Evolutionary conservation across 2,888 invertebrate species (phyloP).

Genomic region (Euzophera pinguis): DNA sequence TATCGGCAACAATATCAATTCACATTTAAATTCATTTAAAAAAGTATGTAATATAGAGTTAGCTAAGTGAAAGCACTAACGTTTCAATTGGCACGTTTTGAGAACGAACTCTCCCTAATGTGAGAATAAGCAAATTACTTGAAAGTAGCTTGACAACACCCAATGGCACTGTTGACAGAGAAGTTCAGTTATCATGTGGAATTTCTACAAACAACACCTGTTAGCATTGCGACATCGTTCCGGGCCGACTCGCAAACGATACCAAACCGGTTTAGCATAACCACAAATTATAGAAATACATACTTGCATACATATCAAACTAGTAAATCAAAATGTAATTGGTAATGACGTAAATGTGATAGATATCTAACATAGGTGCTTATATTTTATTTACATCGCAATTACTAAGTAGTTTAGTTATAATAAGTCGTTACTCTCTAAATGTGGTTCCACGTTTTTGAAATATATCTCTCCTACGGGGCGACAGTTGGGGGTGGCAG

Average conservation of each 20-base stretch:
- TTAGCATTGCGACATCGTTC: constrained; percentile 52
- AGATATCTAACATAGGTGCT: too few species aligned
- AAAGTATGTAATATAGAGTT: too few species aligned
- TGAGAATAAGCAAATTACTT: background rate
- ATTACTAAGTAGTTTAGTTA: too few species aligned
- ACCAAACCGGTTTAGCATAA: constrained; percentile 55
- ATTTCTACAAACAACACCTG: constrained; percentile 69
- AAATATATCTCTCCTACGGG: too few species aligned
- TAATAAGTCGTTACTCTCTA: too few species aligned
- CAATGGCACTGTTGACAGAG: constrained; percentile 26
- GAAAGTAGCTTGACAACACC: constrained; percentile 8
- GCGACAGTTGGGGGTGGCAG: too few species aligned
- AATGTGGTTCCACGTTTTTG: too few species aligned
- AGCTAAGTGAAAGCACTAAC: too few species aligned
- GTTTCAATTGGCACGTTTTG: background rate
- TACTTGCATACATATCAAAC: background rate
- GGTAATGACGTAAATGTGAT: background rate
- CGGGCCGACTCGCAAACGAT: constrained; percentile 41
- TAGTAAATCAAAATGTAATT: background rate
- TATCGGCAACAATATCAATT: too few species aligned
- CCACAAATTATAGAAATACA: background rate
- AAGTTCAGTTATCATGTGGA: constrained; percentile 46
- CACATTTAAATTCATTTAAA: too few species aligned
- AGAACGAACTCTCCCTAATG: background rate
- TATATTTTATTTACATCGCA: too few species aligned